phyloP scores from a whole-genome alignment of 2,797 vertebrate genomes.

The Syndactyla subalaris region DNA sequence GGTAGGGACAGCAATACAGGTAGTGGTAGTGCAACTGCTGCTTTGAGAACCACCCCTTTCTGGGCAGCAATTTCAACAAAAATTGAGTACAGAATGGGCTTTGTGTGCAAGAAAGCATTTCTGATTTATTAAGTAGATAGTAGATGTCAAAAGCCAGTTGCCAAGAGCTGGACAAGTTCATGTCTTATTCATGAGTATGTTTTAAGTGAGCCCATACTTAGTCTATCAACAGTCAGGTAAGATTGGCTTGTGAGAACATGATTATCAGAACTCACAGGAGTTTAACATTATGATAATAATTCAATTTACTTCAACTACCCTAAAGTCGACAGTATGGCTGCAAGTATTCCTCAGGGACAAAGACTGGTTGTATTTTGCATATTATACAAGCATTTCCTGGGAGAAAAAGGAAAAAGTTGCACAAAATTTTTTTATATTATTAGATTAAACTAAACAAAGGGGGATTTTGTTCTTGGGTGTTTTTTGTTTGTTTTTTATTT shows the following conservation, averaged over 20 bases:
- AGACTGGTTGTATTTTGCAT: not conserved
- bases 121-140: not conserved
- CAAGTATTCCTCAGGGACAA: not conserved
- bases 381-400: not conserved
- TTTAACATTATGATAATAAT: not conserved
- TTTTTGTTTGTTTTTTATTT: not conserved
- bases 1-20: accelerated
- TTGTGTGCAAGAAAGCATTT: not conserved
- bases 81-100: not conserved
- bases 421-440: not conserved
- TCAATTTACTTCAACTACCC: not conserved
- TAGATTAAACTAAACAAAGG: not conserved
- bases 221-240: not conserved
- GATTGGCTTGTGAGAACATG: not conserved
- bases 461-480: not conserved
- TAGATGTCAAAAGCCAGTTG: not conserved
- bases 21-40: not conserved
- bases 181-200: not conserved
- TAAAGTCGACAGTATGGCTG: not conserved
- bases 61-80: not conserved
- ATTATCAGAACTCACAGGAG: not conserved
- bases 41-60: not conserved
- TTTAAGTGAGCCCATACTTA: not conserved
- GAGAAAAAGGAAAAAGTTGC: not conserved
- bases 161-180: not conserved